Evolutionary conservation across 2,113 vertebrate genomes (phyloP), one percentile per base, ranked within the genome.

Genomic region (Xenus cinereus): DNA sequence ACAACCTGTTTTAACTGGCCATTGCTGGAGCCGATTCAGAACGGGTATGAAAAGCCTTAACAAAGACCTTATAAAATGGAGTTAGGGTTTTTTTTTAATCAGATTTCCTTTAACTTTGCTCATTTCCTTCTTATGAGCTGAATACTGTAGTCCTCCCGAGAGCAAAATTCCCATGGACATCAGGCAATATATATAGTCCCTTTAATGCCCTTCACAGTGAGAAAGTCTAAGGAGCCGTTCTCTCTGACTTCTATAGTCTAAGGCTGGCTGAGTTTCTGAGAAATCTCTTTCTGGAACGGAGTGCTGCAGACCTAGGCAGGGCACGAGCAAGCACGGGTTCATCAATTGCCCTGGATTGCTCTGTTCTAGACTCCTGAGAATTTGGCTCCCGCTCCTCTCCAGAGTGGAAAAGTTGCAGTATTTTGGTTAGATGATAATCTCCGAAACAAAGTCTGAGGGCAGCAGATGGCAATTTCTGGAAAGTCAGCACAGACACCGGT

Each of bases 21-120:
- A 1, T 76, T 88, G 89, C 73, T 95, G 67, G 50, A 83, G 43
- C 59, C 78, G 83, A 4, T 80, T 95, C 56, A 84, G 51, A 93
- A 72, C 26, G 27, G 33, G 45, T 88, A 48, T 77, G 53, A 78
- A 95, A 95, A 89, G 33, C 32, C 23, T 48, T 89, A 76, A 85
- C 46, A 93, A 92, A 93, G 67, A 57, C 37, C 6, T 80, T 84
- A 72, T 59, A 43, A 95, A 91, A 82, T 9, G 6, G 27, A 19
- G 26, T 72, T 74, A 48, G 15, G 4, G 39, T 71, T 78, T 63
- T 48, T 43, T 45, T 45, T 45, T 89, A 45, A 77, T 77, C 89
- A 73, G 50, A 89, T 89, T 95, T 95, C 78, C 63, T 77, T 91
- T 89, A 78, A 91, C 78, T 68, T 63, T 92, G 33, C 53, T 91